These are phyloP conservation scores for Phenacoccus solenopsis DNA, from an alignment of 1,140 invertebrate species.

Conservation along the genomic window DNA sequence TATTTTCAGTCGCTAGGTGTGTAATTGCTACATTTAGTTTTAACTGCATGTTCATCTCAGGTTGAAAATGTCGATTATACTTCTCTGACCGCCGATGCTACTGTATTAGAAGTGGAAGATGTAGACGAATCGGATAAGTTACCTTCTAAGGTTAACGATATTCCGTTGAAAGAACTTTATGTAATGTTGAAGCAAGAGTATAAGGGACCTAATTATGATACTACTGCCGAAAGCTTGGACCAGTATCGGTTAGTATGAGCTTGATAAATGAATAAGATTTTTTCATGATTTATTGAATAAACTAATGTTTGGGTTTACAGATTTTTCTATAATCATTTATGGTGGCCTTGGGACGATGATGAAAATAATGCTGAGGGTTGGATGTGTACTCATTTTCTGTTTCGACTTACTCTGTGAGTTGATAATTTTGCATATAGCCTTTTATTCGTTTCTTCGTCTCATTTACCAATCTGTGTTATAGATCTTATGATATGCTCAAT, in stretches of 20 bases:
- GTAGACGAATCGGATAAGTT: neutral
- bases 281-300: neutral
- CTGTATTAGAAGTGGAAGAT: neutral
- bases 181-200: neutral
- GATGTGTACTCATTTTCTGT: neutral
- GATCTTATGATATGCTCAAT: neutral
- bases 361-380: neutral
- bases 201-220: neutral
- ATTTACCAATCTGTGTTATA: neutral
- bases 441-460: neutral
- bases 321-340: neutral
- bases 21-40: too few relatives aligned
- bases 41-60: too few relatives aligned
- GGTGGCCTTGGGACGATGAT: conserved; percentile 5
- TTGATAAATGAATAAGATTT: conserved; percentile 6
- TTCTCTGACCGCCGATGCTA: neutral
- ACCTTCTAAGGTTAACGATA: neutral
- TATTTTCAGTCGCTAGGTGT: neutral
- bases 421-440: neutral
- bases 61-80: neutral
- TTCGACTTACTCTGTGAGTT: neutral
- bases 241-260: neutral
- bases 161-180: neutral
- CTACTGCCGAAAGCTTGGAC: neutral
- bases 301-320: neutral